A percentile compares a stretch with the other conserved stretches of the same genome.
Conservation (phyloP, 2,888 invertebrate genomes). For the Halocaridina rubra region DNA sequence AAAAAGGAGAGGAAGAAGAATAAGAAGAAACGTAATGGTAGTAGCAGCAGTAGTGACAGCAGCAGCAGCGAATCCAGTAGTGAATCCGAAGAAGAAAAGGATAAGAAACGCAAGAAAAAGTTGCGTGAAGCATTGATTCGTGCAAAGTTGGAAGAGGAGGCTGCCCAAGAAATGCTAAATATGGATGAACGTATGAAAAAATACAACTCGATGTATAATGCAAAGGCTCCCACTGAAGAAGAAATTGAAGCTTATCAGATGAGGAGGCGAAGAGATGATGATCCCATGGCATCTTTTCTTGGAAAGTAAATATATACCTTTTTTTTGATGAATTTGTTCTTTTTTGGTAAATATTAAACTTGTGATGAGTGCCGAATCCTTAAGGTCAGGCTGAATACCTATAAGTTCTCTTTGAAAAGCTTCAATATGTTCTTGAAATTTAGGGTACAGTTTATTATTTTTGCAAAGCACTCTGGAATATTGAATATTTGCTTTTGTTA, state of each 20-base stretch:
- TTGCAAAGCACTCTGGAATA: too few relatives aligned
- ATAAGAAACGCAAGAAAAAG: slow-evolving; percentile 62
- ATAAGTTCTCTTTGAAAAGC: too few relatives aligned
- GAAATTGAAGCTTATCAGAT: slow-evolving; percentile 94
- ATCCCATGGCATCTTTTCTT: slow-evolving; percentile 82
- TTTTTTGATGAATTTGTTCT: too few relatives aligned
- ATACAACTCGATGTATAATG: slow-evolving; percentile 89
- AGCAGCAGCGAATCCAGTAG: slow-evolving; percentile 54
- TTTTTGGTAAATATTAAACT: not conserved
- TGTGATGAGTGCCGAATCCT: not conserved
- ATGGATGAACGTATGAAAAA: slow-evolving; percentile 91
- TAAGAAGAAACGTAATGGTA: slow-evolving; percentile 68
- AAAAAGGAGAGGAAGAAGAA: slow-evolving; percentile 67
- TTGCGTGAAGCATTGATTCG: slow-evolving; percentile 64
- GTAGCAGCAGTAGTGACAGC: slow-evolving; percentile 51
- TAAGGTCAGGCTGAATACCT: too few relatives aligned
- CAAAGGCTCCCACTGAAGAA: slow-evolving; percentile 87
- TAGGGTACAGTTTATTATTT: too few relatives aligned
- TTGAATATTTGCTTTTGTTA: too few relatives aligned
- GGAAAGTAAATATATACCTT: slow-evolving; percentile 20
- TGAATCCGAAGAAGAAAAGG: slow-evolving; percentile 59
- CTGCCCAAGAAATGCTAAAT: slow-evolving; percentile 76
- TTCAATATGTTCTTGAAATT: too few relatives aligned
- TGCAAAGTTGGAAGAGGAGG: slow-evolving; percentile 66
- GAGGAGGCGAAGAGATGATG: slow-evolving; percentile 85